Percentiles rank a stretch among this genome's conserved stretches.
Conservation (phyloP, 2,888 invertebrate species). For the Eurytoma adleriae region DNA sequence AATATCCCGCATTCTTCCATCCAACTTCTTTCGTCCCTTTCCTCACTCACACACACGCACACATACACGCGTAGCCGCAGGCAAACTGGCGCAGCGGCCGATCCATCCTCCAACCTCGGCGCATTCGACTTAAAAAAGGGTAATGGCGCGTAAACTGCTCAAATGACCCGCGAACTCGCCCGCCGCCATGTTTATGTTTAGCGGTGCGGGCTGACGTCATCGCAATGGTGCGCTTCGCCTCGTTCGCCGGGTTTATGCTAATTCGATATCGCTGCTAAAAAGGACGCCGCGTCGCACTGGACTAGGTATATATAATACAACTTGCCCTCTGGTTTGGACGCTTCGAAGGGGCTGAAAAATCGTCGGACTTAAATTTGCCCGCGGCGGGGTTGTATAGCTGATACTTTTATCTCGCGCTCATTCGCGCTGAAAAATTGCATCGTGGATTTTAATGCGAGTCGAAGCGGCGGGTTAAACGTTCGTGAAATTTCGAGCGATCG, state of each 20-base stretch:
- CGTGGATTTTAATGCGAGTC: too few species aligned
- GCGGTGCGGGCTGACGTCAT: slow-evolving; percentile 58
- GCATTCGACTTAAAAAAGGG: slow-evolving; percentile 68
- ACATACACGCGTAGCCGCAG: background rate
- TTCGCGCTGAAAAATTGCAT: background rate
- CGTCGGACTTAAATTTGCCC: background rate
- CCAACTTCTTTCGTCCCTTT: background rate
- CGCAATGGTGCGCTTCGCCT: slow-evolving; percentile 18
- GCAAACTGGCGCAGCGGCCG: background rate
- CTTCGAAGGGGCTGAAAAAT: background rate
- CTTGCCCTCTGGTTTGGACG: background rate
- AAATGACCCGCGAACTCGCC: slow-evolving; percentile 75
- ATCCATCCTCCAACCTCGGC: background rate
- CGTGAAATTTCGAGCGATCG: too few species aligned
- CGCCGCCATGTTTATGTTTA: slow-evolving; percentile 70
- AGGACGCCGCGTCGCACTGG: background rate
- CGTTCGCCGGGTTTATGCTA: slow-evolving; percentile 36
- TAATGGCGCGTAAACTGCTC: slow-evolving; percentile 75
- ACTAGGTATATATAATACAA: background rate
- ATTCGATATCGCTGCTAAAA: slow-evolving; percentile 15
- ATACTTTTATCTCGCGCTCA: background rate
- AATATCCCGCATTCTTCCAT: background rate
- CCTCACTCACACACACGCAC: background rate
- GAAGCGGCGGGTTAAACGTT: too few species aligned
- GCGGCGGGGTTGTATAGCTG: background rate